Percentiles rank a stretch among this genome's conserved stretches.
phyloP scores from a whole-genome alignment of 2,113 vertebrate species.

The Dicrurus megarhynchus region DNA sequence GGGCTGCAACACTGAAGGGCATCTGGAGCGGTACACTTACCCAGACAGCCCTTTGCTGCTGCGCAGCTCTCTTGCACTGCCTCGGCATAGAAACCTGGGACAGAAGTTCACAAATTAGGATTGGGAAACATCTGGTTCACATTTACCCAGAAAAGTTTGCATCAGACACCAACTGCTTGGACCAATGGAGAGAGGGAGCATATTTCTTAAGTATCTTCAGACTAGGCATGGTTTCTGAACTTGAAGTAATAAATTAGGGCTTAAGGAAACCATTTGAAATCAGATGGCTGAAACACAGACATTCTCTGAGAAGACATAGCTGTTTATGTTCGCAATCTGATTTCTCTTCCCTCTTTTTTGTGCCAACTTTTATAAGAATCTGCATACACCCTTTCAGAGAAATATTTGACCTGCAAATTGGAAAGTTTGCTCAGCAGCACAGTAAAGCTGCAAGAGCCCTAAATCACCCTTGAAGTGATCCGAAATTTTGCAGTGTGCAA shows the following conservation, averaged over 20 bases:
- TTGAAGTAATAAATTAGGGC: conserved; percentile 20
- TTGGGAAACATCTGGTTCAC: conserved; percentile 30
- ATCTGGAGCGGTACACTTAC: neutral
- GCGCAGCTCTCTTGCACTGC: neutral
- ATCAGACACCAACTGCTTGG: neutral
- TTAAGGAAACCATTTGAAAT: conserved; percentile 19
- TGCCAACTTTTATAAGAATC: neutral
- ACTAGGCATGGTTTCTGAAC: neutral
- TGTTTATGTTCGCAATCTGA: neutral
- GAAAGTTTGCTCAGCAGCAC: neutral
- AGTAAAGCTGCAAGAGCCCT: neutral
- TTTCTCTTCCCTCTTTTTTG: neutral
- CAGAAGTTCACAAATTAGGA: neutral
- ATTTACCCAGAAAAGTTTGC: conserved; percentile 6
- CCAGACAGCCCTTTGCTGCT: neutral
- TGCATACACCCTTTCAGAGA: neutral
- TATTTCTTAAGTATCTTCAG: conserved; percentile 32
- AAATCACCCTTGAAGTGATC: neutral
- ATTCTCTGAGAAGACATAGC: neutral
- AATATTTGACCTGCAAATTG: neutral
- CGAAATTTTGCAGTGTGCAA: neutral
- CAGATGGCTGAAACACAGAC: neutral
- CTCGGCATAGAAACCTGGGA: neutral
- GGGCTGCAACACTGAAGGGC: accelerated
- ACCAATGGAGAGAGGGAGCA: neutral